These are phyloP conservation scores for Cricetomys ansorgei DNA, from an alignment of 2,113 vertebrate species.

Conservation along the genomic window DNA sequence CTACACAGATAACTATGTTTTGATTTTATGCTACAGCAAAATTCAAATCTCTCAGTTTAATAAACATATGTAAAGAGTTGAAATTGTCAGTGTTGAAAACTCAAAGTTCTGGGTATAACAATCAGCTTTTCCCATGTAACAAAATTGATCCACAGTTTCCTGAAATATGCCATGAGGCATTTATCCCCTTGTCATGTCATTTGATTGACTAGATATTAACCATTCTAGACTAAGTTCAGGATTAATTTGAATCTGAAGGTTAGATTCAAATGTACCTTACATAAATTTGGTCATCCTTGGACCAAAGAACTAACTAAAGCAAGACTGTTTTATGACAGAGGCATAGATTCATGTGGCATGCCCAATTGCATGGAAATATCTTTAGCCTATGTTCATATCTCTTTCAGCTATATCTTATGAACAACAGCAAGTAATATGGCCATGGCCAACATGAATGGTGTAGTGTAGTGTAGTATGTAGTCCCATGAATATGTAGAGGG, in stretches of 20 bases:
- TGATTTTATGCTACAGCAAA: constrained; percentile 58
- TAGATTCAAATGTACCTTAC: constrained; percentile 18
- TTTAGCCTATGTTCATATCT: background rate
- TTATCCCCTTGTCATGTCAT: constrained; percentile 21
- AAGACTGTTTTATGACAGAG: background rate
- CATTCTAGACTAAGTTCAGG: background rate
- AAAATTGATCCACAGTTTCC: background rate
- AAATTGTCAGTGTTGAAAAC: constrained; percentile 46
- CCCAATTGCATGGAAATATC: background rate
- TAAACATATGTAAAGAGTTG: background rate
- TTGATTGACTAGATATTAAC: background rate
- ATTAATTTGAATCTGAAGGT: constrained; percentile 42
- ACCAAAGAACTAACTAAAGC: background rate
- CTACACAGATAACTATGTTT: constrained; percentile 36
- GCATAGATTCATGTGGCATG: background rate
- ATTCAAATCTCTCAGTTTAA: constrained; percentile 57
- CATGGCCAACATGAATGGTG: background rate
- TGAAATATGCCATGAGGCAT: background rate
- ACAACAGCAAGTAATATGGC: background rate
- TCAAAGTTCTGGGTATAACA: background rate
- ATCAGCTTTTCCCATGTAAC: constrained; percentile 21
- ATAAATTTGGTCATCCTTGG: background rate
- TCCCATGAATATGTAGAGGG: background rate
- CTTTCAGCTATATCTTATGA: background rate
- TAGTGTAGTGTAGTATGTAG: background rate